Evolutionary conservation across 2,113 vertebrate species (phyloP), one percentile per base, ranked within the genome.

Genomic region (Lanius collurio): DNA sequence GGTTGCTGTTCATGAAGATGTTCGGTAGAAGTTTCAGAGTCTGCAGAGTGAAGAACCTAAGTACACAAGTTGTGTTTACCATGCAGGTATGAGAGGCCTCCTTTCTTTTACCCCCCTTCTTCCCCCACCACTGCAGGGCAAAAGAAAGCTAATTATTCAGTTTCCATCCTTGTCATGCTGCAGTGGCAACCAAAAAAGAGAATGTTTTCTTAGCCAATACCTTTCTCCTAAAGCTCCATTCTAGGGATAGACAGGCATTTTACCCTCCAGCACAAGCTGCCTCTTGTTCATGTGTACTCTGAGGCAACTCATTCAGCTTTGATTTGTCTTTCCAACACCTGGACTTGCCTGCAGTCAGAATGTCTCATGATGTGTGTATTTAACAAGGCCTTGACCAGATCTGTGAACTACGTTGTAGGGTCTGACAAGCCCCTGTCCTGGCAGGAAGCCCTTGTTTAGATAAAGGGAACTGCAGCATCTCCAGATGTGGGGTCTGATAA

Each of bases 321-420:
- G 28, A 22, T 77, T 6, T 57, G 41, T 42, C 55, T 69, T 70
- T 52, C 27, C 24, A 67, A 26, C 10, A 49, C 42, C 57, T 50
- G 49, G 47, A 41, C 31, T 82, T 88, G 49, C 35, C 69, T 68
- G 65, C 47, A 52, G 4, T 53, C 77, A 37, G 24, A 14, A 30
- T 71, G 11, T 35, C 26, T 74, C 64, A 24, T 6, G 16, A 42
- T 35, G 21, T 71, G 19, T 27, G 22, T 30, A 30, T 79, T 76
- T 77, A 62, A 74, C 7, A 44, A 59, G 27, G 27, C 44, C 49
- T 64, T 82, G 35, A 47, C 53, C 22, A 47, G 33, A 24, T 63
- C 22, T 1, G 3, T 70, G 28, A 67, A 39, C 24, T 65, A 9
- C 1, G 0, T 4, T 50, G n/a, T n/a, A n/a, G n/a, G n/a, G n/a